Evolutionary conservation across 2,113 vertebrate species (phyloP), one percentile per base, ranked within the genome.

Genomic region (Laticauda laticaudata): DNA sequence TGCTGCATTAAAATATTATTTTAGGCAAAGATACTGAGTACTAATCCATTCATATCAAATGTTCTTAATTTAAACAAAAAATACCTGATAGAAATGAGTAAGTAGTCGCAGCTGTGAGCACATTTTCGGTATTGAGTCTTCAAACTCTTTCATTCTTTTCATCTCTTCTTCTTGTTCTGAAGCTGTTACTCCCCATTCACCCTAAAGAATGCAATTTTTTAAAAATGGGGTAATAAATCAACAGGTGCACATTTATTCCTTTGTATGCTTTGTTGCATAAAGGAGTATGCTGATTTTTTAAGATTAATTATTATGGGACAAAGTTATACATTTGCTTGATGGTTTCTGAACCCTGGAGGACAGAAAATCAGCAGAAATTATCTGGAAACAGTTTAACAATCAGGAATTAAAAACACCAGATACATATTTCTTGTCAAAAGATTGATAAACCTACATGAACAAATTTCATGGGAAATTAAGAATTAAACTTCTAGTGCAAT

Each of bases 1-100:
- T 43, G 48, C 64, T 43, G 7, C 61, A 57, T 92, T 92, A 57
- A 51, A 89, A 57, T 5, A 89, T 11, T 23, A 54, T 11, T 92
- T 59, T 51, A 39, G 87, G 39, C 54, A 86, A 24, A 69, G 48
- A 88, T 75, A 59, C 7, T 3, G 3, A 53, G 23, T 54, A 59
- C 5, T 45, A 51, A 1, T 85, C n/a, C 53, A 51, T 92, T 34
- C 11, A 12, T 45, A n/a, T 29, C 9, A 64, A 90, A 55, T 88
- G 21, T 48, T 88, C 29, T 34, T 53, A n/a, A 75, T 54, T 51
- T 43, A 21, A 86, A 69, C 87, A 93, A 8, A 90, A 8, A 8
- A n/a, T 93, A 99, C 99, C 99, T 99, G 99, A 97, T 99, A 99
- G 94, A 99, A 99, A 94, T 99, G 98, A 1, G 99, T 99, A 93